Evolutionary conservation across 1,140 invertebrate species (phyloP).

Genomic region (Drosophila melanica): DNA sequence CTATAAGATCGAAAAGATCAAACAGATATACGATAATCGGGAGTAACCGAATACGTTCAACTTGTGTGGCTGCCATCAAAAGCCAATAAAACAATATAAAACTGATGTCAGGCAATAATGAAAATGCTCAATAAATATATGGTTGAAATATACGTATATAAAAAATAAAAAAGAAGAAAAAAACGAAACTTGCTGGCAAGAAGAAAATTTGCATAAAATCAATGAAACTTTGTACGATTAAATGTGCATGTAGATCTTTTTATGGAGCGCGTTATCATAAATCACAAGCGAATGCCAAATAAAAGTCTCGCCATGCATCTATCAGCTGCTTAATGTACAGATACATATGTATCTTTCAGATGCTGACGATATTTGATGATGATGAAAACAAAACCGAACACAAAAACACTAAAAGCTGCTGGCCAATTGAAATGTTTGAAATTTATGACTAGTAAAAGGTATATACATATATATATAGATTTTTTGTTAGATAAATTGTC

Average conservation of each 20-base stretch:
- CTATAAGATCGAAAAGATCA: constrained; percentile 18
- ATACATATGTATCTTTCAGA: constrained; percentile 36
- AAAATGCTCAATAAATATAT: constrained; percentile 72
- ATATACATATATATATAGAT: constrained; percentile 6
- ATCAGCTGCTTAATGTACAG: constrained; percentile 42
- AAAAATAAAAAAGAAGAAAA: background rate
- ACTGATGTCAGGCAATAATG: constrained; percentile 41
- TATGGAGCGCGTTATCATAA: constrained; percentile 74
- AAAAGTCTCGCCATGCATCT: constrained; percentile 67
- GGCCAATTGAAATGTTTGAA: constrained; percentile 68
- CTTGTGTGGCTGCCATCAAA: constrained; percentile 67
- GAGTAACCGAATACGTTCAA: constrained; percentile 59
- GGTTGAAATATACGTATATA: constrained; percentile 24
- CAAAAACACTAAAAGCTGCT: constrained; percentile 28
- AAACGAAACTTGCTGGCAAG: constrained; percentile 25
- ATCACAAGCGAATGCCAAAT: constrained; percentile 62
- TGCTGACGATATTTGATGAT: constrained; percentile 65
- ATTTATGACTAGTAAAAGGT: constrained; percentile 60
- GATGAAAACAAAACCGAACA: constrained; percentile 65
- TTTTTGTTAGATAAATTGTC: constrained; percentile 49
- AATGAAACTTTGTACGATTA: constrained; percentile 60
- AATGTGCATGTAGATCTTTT: constrained; percentile 51
- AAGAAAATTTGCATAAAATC: constrained; percentile 71
- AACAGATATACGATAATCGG: constrained; percentile 14
- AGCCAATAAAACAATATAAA: constrained; percentile 71